Base-by-base conservation (phyloP, 1,140 invertebrate species). In the Thaumatotibia leucotreta region DNA sequence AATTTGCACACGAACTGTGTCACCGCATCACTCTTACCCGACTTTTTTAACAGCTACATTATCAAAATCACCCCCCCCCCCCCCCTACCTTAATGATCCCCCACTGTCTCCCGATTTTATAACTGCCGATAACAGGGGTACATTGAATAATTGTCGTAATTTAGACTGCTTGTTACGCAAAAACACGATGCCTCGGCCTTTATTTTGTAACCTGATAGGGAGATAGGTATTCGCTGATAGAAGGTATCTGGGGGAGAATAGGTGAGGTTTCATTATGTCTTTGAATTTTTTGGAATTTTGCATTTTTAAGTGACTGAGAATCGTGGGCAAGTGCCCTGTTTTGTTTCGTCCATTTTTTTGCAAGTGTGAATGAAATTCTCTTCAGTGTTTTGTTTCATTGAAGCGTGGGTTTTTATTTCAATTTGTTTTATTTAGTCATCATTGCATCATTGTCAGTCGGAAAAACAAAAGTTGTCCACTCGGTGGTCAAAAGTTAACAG, bases 81-180 rank as follows among this genome's bases (percentile, higher is more conserved):
- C n/a, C n/a, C n/a, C n/a, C n/a, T n/a, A 83, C 76, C 80, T 81
- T 86, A 83, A 86, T 82, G 82, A 86, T 80, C 54, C 65, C 67
- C 66, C 70, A 67, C 45, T 65, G 69, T 72, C 73, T 72, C 73
- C 67, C 74, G 68, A 77, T 77, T 74, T 77, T 74, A 74, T 70
- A 76, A 82, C 83, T 82, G 83, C 82, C 80, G 78, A 87, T 85
- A 85, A 81, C 82, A 77, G 70, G 66, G 77, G 70, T 73, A 83
- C 84, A 84, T 84, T 84, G 84, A 87, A 83, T 87, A 87, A 87
- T 87, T 87, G 84, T 83, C 78, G 79, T 83, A 80, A 84, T 86
- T 86, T 83, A 80, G 82, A 75, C 79, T 76, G 77, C 79, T 83
- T 84, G 81, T 84, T 85, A 80, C 73, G 76, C 76, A 80, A 83